Conservation (phyloP, 30 jellyfish, hydroid and myxozoan genomes). For the Mastigias papua region DNA sequence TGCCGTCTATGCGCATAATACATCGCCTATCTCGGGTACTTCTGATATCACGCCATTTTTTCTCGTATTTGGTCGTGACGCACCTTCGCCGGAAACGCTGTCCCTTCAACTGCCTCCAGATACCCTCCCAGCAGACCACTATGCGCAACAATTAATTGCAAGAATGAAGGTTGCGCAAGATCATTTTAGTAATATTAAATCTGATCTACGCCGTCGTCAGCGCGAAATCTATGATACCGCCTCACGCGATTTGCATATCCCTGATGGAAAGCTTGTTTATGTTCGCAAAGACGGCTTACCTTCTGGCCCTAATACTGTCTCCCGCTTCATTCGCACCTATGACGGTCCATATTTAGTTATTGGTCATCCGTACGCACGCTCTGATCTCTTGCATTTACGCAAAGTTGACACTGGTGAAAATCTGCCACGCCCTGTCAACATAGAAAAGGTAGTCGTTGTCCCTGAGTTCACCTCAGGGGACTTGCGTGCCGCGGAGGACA, state of each 20-base stretch:
- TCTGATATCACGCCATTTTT: too few relatives aligned
- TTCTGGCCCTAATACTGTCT: not conserved
- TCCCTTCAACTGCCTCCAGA: too few relatives aligned
- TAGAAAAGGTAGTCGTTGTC: not conserved
- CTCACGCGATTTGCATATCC: constrained; percentile 13
- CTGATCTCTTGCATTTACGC: not conserved
- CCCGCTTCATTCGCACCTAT: not conserved
- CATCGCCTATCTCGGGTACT: too few relatives aligned
- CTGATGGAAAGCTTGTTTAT: constrained; percentile 22
- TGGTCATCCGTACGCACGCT: constrained; percentile 16
- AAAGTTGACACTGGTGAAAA: not conserved
- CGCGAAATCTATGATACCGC: constrained; percentile 32
- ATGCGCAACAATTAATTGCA: too few relatives aligned
- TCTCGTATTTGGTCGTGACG: too few relatives aligned
- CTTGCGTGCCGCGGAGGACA: not conserved
- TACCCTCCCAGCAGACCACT: too few relatives aligned
- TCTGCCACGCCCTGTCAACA: not conserved
- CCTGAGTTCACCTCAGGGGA: not conserved
- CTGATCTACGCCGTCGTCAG: constrained; percentile 35
- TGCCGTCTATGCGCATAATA: too few relatives aligned
- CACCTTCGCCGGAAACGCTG: too few relatives aligned
- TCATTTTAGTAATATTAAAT: too few relatives aligned
- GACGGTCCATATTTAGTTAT: constrained; percentile 9
- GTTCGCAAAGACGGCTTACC: not conserved
- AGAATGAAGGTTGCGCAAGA: too few relatives aligned